phyloP scores from a whole-genome alignment of 2,797 vertebrate species.

The Acropternis orthonyx region DNA sequence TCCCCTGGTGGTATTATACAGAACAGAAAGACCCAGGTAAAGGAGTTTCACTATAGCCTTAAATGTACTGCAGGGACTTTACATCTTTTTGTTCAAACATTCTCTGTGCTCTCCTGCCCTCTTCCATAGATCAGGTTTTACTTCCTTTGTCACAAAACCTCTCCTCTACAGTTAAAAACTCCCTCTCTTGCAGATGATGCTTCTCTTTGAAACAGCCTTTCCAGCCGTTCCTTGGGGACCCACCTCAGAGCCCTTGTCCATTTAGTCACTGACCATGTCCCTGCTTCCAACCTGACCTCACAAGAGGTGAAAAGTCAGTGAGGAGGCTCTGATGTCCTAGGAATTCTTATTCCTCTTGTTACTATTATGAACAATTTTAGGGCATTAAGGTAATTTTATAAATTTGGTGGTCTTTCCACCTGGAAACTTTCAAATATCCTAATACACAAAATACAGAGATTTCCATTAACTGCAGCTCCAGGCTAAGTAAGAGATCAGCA shows the following conservation, averaged over 20 bases:
- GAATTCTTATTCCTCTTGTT: not conserved
- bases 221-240: not conserved
- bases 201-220: not conserved
- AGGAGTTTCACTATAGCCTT: not conserved
- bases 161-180: not conserved
- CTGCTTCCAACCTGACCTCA: not conserved
- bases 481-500: constrained; percentile 19
- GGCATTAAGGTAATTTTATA: not conserved
- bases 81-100: not conserved
- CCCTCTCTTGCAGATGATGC: not conserved
- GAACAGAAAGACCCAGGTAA: not conserved
- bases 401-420: not conserved
- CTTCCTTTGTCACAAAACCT: not conserved
- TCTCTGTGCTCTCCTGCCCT: not conserved
- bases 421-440: not conserved
- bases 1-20: not conserved
- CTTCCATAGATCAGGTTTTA: not conserved
- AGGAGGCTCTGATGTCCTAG: not conserved
- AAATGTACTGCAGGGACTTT: not conserved
- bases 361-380: not conserved
- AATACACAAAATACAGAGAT: not conserved
- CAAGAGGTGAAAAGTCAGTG: not conserved
- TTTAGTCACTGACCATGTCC: not conserved
- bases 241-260: not conserved
- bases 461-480: constrained; percentile 16